phyloP scores from a whole-genome alignment of 2,888 invertebrate species.

The Gymnosoma rotundatum region DNA sequence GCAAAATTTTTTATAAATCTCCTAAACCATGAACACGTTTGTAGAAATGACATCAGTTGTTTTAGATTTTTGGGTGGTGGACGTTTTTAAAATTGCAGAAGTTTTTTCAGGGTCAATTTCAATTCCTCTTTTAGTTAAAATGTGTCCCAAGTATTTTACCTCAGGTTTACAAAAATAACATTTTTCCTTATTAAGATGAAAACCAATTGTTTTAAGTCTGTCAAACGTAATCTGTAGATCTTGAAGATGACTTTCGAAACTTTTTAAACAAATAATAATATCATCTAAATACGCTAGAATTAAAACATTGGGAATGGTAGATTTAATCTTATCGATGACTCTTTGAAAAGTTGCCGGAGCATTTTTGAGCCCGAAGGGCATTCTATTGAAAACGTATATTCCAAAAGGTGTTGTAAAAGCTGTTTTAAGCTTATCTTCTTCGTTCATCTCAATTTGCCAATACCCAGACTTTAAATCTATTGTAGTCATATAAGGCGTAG shows the following conservation, averaged over 20 bases:
- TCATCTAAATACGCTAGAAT: conserved; percentile 19
- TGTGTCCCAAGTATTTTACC: conserved; percentile 75
- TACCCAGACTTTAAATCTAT: conserved; percentile 78
- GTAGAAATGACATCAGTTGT: conserved; percentile 72
- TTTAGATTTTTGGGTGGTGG: conserved; percentile 69
- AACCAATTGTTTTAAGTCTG: conserved; percentile 63
- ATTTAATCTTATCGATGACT: conserved; percentile 74
- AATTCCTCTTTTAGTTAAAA: conserved; percentile 74
- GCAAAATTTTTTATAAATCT: conserved; percentile 63
- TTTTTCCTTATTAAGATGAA: conserved; percentile 75
- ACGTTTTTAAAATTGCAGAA: conserved; percentile 70
- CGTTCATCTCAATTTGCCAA: conserved; percentile 75
- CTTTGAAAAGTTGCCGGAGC: conserved; percentile 75
- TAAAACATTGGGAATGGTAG: conserved; percentile 49
- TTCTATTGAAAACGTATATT: conserved; percentile 74
- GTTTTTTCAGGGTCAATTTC: conserved; percentile 74
- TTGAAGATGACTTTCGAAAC: conserved; percentile 5
- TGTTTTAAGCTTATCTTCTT: conserved; percentile 75
- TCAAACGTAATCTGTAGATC: conserved; percentile 69
- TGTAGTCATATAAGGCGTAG: conserved; percentile 74
- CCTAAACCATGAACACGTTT: conserved; percentile 76
- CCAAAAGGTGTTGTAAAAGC: conserved; percentile 77
- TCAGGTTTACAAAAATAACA: conserved; percentile 59
- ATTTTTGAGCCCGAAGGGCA: conserved; percentile 76
- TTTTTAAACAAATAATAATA: conserved; percentile 17